These are phyloP conservation scores for Drosophila parabipectinata DNA, from an alignment of 1,140 invertebrate species.

Conservation along the genomic window DNA sequence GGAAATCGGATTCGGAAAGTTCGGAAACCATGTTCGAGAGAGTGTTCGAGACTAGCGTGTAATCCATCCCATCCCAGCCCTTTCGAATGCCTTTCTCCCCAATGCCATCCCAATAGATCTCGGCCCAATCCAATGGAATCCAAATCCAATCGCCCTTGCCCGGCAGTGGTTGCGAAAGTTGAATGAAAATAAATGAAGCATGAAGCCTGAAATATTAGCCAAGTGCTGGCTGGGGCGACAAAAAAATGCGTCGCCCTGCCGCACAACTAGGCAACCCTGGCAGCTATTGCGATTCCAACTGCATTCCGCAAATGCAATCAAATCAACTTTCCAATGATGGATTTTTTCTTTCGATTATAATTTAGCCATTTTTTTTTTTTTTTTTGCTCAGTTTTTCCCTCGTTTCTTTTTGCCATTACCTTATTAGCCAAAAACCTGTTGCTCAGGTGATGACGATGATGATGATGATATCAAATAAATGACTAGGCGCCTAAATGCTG, in stretches of 20 bases:
- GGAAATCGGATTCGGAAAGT: constrained; percentile 2
- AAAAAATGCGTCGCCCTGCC: constrained; percentile 66
- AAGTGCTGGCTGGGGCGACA: constrained; percentile 20
- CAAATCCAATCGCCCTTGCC: constrained; percentile 43
- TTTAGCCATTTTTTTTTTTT: constrained; percentile 53
- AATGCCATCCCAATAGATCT: constrained; percentile 4
- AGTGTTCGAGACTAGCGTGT: constrained; percentile 7
- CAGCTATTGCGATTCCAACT: constrained; percentile 17
- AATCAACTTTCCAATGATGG: constrained; percentile 77
- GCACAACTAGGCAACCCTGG: constrained; percentile 64
- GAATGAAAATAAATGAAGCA: constrained; percentile 62
- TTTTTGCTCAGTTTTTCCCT: constrained; percentile 9
- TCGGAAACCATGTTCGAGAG: neutral
- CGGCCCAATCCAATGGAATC: constrained; percentile 1
- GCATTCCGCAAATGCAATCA: constrained; percentile 74
- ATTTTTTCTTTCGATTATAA: constrained; percentile 71
- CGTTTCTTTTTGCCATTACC: constrained; percentile 52
- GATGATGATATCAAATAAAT: constrained; percentile 67
- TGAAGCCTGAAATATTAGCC: constrained; percentile 69
- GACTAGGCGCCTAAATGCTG: constrained; percentile 48
- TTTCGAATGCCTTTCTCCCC: constrained; percentile 34
- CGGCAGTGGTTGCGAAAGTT: constrained; percentile 32
- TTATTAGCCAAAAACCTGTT: constrained; percentile 69
- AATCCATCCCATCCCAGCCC: constrained; percentile 17
- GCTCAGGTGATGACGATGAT: constrained; percentile 33